Base-by-base conservation (phyloP, 2,888 invertebrate species). In the Zygaena filipendulae region DNA sequence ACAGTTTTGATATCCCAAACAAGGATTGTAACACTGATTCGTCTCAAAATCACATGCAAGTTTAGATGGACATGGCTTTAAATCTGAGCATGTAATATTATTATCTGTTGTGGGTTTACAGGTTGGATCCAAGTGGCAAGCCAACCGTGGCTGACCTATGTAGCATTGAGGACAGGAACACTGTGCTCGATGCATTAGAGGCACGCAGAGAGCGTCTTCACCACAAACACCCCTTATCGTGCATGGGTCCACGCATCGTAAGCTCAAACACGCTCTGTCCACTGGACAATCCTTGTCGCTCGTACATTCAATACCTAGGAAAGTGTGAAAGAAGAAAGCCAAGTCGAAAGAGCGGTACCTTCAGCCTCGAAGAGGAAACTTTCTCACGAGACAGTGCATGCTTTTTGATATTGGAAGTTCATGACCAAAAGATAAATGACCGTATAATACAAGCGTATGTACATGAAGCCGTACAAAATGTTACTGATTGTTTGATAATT, bases 181-280 rank as follows among this genome's bases (percentile, higher is more conserved):
- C 52, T 90, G 87, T 24, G 93, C 90, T 54, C 88, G 86, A 75
- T 95, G 95, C 60, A 90, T 81, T 41, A 92, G 85, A 34, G 92
- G 89, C 54, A 87, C 88, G 70, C 95, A 95, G 39, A 93, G 83
- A 39, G 95, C 94, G 72, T 94, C 94, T 54, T 87, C 84, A 45
- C 95, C 95, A 68, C 95, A 95, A 45, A 89, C 91, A 52, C 90
- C 93, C 52, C 92, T 87, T 59, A 93, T 84, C 58, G 87, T 87
- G 82, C 95, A 95, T 43, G 94, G 95, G 79, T 95, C 92, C 75
- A 90, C 85, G 79, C 95, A 95, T 81, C 91, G 90, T 75, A 89
- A 87, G 81, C 91, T 90, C 79, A 92, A 86, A 83, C 95, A 95
- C 67, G 92, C 90, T 83, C 92, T 91, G 81, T 94, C 92, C 81